phyloP scores from a whole-genome alignment of 2,888 invertebrate species.

The Piscicola geometra region DNA sequence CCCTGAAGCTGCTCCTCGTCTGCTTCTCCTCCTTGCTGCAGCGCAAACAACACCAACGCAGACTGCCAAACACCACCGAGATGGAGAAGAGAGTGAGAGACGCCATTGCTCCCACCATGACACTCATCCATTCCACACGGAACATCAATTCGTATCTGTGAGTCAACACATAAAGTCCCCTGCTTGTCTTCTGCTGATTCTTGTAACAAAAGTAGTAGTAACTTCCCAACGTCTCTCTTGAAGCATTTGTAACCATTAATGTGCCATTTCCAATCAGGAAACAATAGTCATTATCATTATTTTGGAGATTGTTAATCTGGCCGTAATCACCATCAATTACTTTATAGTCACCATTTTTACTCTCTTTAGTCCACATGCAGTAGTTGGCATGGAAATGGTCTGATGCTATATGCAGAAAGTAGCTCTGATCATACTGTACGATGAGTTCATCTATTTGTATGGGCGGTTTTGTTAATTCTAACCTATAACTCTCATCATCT shows the following conservation, averaged over 20 bases:
- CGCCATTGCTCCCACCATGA: not conserved
- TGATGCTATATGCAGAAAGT: too few relatives aligned
- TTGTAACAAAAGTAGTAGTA: slow-evolving; percentile 2
- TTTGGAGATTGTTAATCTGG: not conserved
- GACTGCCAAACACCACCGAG: not conserved
- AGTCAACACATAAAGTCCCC: not conserved
- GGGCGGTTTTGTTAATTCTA: too few relatives aligned
- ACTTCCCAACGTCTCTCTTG: not conserved
- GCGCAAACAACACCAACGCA: slow-evolving; percentile 65
- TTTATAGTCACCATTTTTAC: too few relatives aligned
- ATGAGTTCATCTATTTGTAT: too few relatives aligned
- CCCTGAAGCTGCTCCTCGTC: slow-evolving; percentile 70
- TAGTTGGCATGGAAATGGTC: not conserved
- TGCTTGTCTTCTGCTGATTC: not conserved
- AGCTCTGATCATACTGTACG: too few relatives aligned
- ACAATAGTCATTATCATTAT: not conserved
- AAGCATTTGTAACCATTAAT: not conserved
- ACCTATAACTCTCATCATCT: too few relatives aligned
- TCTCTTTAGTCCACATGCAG: not conserved
- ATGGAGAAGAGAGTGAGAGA: not conserved
- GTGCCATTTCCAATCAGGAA: not conserved
- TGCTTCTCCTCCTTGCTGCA: slow-evolving; percentile 54
- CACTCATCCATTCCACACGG: not conserved
- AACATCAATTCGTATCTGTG: not conserved
- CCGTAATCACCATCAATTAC: not conserved